Percentiles rank a stretch among this genome's conserved stretches.
Evolutionary conservation across 2,113 vertebrate genomes (phyloP).

Genomic region (Seriola aureovittata): DNA sequence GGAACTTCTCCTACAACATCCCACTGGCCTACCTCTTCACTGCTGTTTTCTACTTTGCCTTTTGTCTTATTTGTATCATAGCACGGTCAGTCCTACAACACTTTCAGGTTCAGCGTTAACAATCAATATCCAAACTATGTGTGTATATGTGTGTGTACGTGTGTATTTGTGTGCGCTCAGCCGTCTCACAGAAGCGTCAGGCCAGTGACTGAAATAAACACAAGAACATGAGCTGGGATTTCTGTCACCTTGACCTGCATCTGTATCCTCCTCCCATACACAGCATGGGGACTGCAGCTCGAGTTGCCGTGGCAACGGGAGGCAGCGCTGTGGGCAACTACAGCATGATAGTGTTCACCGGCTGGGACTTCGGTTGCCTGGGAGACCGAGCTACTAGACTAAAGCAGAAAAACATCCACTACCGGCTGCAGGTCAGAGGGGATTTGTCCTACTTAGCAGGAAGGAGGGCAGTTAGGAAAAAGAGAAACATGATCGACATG

Average conservation of each 20-base stretch:
- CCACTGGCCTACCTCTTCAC: slow-evolving; percentile 88
- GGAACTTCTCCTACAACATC: slow-evolving; percentile 84
- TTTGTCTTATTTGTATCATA: slow-evolving; percentile 88
- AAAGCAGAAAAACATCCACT: slow-evolving; percentile 87
- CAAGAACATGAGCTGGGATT: background rate
- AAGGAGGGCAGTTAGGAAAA: background rate
- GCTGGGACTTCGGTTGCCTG: slow-evolving; percentile 89
- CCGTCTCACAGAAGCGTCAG: background rate
- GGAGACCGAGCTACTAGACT: slow-evolving; percentile 80
- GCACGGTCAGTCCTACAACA: slow-evolving; percentile 80
- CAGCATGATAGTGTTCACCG: slow-evolving; percentile 87
- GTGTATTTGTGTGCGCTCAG: slow-evolving; percentile 25
- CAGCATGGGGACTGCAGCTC: slow-evolving; percentile 87
- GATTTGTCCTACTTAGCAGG: slow-evolving; percentile 23
- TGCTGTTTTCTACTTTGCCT: slow-evolving; percentile 80
- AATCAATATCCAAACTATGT: background rate
- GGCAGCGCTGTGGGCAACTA: slow-evolving; percentile 84
- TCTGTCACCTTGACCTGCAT: slow-evolving; percentile 18
- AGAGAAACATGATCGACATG: background rate
- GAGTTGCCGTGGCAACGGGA: slow-evolving; percentile 85
- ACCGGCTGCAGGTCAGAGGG: slow-evolving; percentile 86
- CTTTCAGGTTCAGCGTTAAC: background rate
- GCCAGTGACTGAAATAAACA: background rate
- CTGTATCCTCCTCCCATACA: slow-evolving; percentile 20
- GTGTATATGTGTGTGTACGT: slow-evolving; percentile 36